Percentiles rank a stretch among this genome's conserved stretches.
These are phyloP conservation scores for Lydus trimaculatus DNA, from an alignment of 2,888 invertebrate species.

Conservation along the genomic window DNA sequence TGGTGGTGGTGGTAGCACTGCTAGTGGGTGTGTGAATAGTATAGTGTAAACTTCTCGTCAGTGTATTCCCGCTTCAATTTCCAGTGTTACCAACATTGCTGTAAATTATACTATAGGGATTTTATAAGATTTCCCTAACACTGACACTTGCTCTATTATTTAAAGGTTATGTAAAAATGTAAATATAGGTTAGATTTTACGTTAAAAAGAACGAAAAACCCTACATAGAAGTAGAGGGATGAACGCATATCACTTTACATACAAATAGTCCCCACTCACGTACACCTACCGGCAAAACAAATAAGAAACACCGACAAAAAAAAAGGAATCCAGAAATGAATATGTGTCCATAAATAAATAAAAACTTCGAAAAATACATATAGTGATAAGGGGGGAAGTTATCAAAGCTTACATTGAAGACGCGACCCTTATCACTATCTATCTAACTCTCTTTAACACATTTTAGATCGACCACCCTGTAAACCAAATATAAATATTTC, in stretches of 20 bases:
- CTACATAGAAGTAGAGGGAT: not conserved
- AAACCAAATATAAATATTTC: constrained; percentile 2
- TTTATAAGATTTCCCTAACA: constrained; percentile 2
- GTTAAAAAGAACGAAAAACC: not conserved
- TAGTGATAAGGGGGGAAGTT: not conserved
- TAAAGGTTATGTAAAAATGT: constrained; percentile 1
- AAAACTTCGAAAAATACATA: not conserved
- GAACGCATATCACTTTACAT: constrained; percentile 32
- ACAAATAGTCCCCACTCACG: not conserved
- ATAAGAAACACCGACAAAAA: not conserved
- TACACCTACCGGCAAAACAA: not conserved
- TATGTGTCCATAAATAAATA: not conserved
- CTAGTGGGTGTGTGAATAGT: constrained; percentile 10
- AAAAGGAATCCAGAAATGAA: too few species aligned
- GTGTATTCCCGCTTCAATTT: constrained; percentile 36
- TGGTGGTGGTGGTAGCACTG: constrained; percentile 27
- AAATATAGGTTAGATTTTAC: not conserved
- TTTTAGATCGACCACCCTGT: not conserved
- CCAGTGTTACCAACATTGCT: constrained; percentile 7
- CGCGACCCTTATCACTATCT: not conserved
- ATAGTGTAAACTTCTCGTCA: not conserved
- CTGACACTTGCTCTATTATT: not conserved
- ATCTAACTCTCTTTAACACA: not conserved
- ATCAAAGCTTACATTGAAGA: not conserved
- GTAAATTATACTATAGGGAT: not conserved